phyloP scores from a whole-genome alignment of 2,888 invertebrate species.

The Myopa tessellatipennis region DNA sequence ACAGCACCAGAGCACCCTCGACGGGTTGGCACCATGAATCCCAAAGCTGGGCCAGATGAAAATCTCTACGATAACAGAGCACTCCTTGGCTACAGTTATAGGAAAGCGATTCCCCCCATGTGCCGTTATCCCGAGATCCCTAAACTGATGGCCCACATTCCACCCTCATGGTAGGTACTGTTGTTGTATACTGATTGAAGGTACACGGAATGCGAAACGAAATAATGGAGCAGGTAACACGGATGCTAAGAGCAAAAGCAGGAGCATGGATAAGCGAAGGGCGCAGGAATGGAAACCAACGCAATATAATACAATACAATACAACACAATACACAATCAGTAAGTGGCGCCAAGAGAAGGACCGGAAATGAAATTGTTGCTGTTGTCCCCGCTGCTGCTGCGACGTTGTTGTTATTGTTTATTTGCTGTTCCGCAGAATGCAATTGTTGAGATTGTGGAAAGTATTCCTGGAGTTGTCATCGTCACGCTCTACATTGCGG shows the following conservation, averaged over 20 bases:
- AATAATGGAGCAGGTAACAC: slow-evolving; percentile 17
- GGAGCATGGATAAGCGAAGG: neutral
- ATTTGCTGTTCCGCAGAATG: slow-evolving; percentile 27
- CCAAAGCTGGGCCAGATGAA: slow-evolving; percentile 11
- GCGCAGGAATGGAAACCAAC: slow-evolving; percentile 4
- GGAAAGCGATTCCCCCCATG: slow-evolving; percentile 19
- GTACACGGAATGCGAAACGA: neutral
- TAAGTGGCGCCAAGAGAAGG: slow-evolving; percentile 36
- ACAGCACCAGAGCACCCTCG: neutral
- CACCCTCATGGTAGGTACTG: neutral
- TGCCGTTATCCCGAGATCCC: slow-evolving; percentile 11
- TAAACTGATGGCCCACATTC: slow-evolving; percentile 18
- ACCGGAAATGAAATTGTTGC: slow-evolving; percentile 38
- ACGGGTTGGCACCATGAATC: neutral
- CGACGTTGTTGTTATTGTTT: slow-evolving; percentile 21
- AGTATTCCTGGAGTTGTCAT: slow-evolving; percentile 35
- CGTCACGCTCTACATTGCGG: slow-evolving; percentile 36
- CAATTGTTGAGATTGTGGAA: slow-evolving; percentile 36
- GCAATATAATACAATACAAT: slow-evolving; percentile 19
- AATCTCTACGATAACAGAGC: slow-evolving; percentile 20
- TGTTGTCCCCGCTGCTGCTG: slow-evolving; percentile 34
- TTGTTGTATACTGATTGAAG: slow-evolving; percentile 40
- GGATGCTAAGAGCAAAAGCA: neutral
- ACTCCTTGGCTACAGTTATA: neutral
- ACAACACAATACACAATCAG: slow-evolving; percentile 27